Evolutionary conservation across 2,113 vertebrate species (phyloP).

Genomic region (Rhegmatorhina hoffmannsi): DNA sequence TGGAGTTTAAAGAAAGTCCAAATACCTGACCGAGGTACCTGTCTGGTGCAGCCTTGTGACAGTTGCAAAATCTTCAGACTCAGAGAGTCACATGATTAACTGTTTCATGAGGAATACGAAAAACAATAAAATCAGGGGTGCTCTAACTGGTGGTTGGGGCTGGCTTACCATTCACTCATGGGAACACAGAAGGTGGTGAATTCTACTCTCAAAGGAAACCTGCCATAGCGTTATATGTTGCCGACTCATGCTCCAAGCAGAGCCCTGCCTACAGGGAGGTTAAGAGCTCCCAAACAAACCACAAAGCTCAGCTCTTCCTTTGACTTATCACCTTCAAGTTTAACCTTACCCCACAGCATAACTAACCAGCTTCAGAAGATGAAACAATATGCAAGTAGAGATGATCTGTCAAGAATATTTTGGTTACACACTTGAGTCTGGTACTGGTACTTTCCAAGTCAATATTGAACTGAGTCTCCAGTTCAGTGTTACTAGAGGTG

Average conservation of each 20-base stretch:
- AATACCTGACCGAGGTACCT: conserved; percentile 70
- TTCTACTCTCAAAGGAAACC: neutral
- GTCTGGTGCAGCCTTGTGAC: conserved; percentile 61
- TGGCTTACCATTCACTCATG: neutral
- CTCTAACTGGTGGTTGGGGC: neutral
- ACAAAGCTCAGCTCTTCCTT: neutral
- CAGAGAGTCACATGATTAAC: neutral
- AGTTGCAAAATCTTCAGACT: conserved; percentile 61
- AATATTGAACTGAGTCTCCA: neutral
- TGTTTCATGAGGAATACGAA: conserved; percentile 28
- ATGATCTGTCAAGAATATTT: neutral
- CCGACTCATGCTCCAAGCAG: fast-evolving
- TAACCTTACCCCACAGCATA: neutral
- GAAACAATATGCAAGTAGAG: neutral
- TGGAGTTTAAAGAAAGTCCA: conserved; percentile 73
- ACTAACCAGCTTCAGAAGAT: neutral
- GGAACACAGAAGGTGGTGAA: neutral
- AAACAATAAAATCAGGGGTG: neutral
- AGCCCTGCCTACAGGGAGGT: fast-evolving
- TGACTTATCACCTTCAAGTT: neutral
- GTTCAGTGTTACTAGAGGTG: neutral
- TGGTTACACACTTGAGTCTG: neutral
- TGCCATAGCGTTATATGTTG: neutral
- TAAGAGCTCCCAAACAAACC: neutral
- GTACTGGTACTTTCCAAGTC: neutral